Evolutionary conservation across 1,140 invertebrate species (phyloP), one percentile per base, ranked within the genome.

Genomic region (Leptonema lineaticorne): DNA sequence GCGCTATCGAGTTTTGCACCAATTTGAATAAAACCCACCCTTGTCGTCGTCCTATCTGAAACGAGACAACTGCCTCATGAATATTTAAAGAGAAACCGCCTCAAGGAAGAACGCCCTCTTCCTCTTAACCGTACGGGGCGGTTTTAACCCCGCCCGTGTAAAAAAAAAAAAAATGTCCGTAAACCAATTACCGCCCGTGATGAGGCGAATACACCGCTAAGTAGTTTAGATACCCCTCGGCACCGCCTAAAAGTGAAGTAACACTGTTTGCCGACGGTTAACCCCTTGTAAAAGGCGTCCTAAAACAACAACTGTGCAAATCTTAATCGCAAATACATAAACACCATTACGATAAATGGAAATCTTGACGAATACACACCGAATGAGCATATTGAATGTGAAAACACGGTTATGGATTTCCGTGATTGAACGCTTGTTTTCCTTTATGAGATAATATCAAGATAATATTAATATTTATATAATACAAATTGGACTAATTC

Each of bases 21-120:
- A 45, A 45, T 45, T 45, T 45, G 37, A 45, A 45, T 45, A 45
- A 3, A 45, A 45, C 37, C 37, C 37, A 45, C 37, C 37, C 29
- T 6, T 11, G 5, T 5, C 5, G 29, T 33, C 29, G 29, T 33
- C 11, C 5, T 33, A 33, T 5, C 29, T 33, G 5, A 5, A 33
- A n/a, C n/a, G n/a, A n/a, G n/a, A 5, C 29, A 33, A 5, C 29
- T 16, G 14, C 4, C 37, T 45, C 37, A 45, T 45, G 37, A 45
- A 45, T 45, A 45, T 45, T 45, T 45, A 45, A 45, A 16, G 37
- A 45, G 14, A 4, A 14, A n/a, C 37, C 37, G 3, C 37, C 30
- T 11, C 30, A 5, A 33, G 5, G 30, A 33, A 33, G 11, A 33
- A n/a, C n/a, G n/a, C n/a, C n/a, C n/a, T n/a, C n/a, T n/a, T n/a